A percentile compares a stretch with the other conserved stretches of the same genome.
Conservation (phyloP, 1,140 invertebrate species). For the Lanistes nyassanus region DNA sequence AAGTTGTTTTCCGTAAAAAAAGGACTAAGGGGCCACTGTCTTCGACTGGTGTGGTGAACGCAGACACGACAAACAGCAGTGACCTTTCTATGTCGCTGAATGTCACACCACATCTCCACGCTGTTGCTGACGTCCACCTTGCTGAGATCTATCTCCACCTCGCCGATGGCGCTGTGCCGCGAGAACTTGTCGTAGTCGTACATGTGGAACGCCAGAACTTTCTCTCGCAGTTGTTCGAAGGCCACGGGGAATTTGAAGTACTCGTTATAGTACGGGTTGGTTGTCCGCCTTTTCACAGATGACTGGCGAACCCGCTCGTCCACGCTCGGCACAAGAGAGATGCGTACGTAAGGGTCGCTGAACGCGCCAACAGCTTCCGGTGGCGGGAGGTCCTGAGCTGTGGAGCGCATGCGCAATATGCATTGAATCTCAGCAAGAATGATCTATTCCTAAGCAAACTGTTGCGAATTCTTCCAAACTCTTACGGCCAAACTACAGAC, state of each 20-base stretch:
- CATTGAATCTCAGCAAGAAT: too few species aligned
- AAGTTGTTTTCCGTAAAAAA: too few species aligned
- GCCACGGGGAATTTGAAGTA: constrained; percentile 73
- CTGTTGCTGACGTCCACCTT: constrained; percentile 72
- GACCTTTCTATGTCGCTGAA: constrained; percentile 67
- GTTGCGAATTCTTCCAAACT: too few species aligned
- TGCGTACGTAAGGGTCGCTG: constrained; percentile 85
- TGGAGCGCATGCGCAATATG: neutral
- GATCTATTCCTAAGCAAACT: too few species aligned
- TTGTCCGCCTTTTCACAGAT: constrained; percentile 69
- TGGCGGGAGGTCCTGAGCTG: constrained; percentile 84
- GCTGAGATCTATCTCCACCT: constrained; percentile 77
- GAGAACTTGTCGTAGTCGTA: constrained; percentile 92
- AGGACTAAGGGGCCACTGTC: too few species aligned
- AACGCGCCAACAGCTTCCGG: constrained; percentile 80
- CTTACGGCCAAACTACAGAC: too few species aligned
- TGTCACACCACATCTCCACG: constrained; percentile 83
- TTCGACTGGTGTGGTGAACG: too few species aligned
- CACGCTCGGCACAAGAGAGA: constrained; percentile 81
- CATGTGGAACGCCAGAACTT: constrained; percentile 83
- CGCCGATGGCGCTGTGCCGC: constrained; percentile 86
- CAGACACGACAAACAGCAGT: too few species aligned
- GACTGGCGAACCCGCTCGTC: constrained; percentile 86
- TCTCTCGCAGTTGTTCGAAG: constrained; percentile 76
- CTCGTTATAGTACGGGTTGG: constrained; percentile 74